Base-by-base conservation (phyloP, 2,797 vertebrate species). In the Dipus sagitta region DNA sequence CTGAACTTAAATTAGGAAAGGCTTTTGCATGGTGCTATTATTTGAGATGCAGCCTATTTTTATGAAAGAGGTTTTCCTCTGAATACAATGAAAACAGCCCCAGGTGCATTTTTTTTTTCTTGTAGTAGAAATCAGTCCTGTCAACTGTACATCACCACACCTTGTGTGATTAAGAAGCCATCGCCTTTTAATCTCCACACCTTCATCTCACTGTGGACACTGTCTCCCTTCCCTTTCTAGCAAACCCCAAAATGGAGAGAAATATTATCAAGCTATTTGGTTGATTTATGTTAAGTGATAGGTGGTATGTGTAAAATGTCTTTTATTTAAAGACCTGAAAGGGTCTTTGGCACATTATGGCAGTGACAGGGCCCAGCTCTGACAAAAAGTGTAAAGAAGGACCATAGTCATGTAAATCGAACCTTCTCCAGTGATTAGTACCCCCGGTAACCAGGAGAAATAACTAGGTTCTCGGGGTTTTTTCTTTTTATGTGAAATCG, bases 1-100 rank as follows among this genome's bases (percentile, higher is more conserved):
- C 96, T 62, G 30, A 95, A 95, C 90, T 86, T 95, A 96, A 95
- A 98, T 93, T 95, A 96, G 91, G 95, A 96, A 75, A 64, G 88
- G 80, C 88, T 93, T 88, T 87, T 92, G 64, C 79, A 83, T 67
- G 92, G 64, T 95, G 83, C 82, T 67, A 75, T 42, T 91, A 84
- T 95, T 86, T 86, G 92, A 95, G 94, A 97, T 89, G 85, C 90
- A 80, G 34, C 42, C 68, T 93, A 28, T 85, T 95, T 92, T 90
- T 92, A 87, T 92, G 89, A 47, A 91, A 93, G 58, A 76, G 82
- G 84, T 86, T 91, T 94, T 94, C 70, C 87, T 84, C 96, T 93
- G 94, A 96, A 87, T 62, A 42, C 89, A 95, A 71, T 86, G 68
- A 97, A 92, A 94, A 86, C 68, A 91, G 65, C 30, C 28, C 88